Evolutionary conservation across 2,113 vertebrate genomes (phyloP).

Genomic region (Ahaetulla prasina): DNA sequence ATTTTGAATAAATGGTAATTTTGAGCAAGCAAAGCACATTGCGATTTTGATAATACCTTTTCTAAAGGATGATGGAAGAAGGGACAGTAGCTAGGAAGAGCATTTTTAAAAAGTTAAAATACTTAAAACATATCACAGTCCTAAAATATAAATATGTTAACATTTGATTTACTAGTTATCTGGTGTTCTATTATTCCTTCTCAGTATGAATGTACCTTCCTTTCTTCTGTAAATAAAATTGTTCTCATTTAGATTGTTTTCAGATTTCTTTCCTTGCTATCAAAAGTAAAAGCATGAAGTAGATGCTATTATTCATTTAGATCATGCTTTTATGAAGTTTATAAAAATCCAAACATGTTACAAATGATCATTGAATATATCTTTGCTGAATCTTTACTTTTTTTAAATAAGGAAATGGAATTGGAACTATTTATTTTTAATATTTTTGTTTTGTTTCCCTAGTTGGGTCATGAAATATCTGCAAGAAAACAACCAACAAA

Average conservation of each 20-base stretch:
- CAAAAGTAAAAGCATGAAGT: neutral
- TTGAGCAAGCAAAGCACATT: neutral
- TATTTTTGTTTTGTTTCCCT: too few relatives aligned
- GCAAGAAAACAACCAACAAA: too few relatives aligned
- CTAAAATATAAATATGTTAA: neutral
- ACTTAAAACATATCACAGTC: neutral
- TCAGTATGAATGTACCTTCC: neutral
- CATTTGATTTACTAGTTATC: neutral
- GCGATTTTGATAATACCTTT: neutral
- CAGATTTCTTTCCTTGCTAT: neutral
- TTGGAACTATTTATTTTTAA: neutral
- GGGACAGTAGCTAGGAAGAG: neutral
- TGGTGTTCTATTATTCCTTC: neutral
- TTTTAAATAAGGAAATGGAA: neutral
- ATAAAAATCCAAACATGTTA: neutral
- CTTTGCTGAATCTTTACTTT: neutral
- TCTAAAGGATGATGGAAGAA: neutral
- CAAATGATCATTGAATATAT: neutral
- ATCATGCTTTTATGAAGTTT: neutral
- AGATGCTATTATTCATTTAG: neutral
- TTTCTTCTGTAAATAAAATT: neutral
- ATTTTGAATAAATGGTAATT: neutral
- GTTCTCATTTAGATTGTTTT: neutral
- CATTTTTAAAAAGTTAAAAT: neutral
- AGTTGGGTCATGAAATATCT: too few relatives aligned